phyloP scores from a whole-genome alignment of 1,140 invertebrate species.

The Drosophila aff. region DNA sequence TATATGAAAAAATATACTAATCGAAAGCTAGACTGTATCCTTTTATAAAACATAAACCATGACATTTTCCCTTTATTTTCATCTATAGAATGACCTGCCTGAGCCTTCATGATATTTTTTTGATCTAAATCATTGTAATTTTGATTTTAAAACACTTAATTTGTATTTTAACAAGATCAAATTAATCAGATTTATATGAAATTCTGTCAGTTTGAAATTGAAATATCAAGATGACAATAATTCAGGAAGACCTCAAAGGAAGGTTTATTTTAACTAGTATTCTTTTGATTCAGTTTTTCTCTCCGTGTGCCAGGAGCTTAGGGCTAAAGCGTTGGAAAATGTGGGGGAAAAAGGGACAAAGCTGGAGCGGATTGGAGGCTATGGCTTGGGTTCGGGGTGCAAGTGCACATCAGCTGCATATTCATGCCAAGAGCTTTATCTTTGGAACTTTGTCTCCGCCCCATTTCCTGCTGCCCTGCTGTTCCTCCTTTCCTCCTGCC shows the following conservation, averaged over 20 bases:
- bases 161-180: not conserved
- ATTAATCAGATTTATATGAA: not conserved
- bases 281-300: not conserved
- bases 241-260: not conserved
- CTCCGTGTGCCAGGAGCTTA: conserved; percentile 30
- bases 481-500: not conserved
- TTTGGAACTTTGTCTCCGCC: conserved; percentile 51
- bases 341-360: conserved; percentile 3
- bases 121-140: not conserved
- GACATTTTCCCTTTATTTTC: not conserved
- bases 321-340: conserved; percentile 22
- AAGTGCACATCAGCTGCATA: conserved; percentile 70
- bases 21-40: no score
- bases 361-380: not conserved
- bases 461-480: conserved; percentile 11
- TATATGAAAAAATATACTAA: no score
- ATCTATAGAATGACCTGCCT: no score
- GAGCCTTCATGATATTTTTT: not conserved
- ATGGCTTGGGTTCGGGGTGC: conserved; percentile 23
- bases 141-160: not conserved
- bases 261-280: not conserved
- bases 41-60: no score
- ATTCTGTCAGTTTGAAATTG: not conserved
- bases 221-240: not conserved
- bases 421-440: conserved; percentile 67